Base-by-base conservation (phyloP, 2,888 invertebrate species). In the Cephalotes varians region DNA sequence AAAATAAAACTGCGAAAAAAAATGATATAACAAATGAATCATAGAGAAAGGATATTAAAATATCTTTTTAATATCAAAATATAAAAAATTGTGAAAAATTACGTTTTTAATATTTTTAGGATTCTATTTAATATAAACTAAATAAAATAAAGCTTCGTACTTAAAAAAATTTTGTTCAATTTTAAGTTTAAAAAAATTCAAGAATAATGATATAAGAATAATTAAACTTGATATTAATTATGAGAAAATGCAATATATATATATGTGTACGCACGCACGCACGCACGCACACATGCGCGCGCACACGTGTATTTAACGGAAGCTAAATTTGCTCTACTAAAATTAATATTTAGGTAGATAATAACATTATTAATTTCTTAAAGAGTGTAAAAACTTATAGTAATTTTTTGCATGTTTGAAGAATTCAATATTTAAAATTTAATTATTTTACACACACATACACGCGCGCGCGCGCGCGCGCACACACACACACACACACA, bases 141-240 rank as follows among this genome's bases (percentile, higher is more conserved):
- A 34, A 49, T 49, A 65, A 65, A 25, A 25, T 25, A 31, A 67
- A 15, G n/a, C 0, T 47, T 67, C 0, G n/a, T 31, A 49, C 7
- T 31, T 69, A 10, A 21, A 49, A 15, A 2, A 31, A 4, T 31
- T 49, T 34, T 12, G n/a, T 34, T 1, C 12, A 2, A 47, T 49
- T 67, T 67, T 12, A 64, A 64, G n/a, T 67, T 67, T 15, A 21
- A 67, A 31, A 2, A 12, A 49, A 49, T 49, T 40, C 15, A 49
- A 34, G 5, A 9, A n/a, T 6, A 5, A n/a, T 31, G 12, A 65
- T 44, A 44, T 65, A 28, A 65, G 6, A 67, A 47, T 7, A 69
- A 12, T 0, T 67, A 12, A 67, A 31, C 1, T 49, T 49, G 7
- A 67, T n/a, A n/a, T n/a, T n/a, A n/a, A n/a, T n/a, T n/a, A n/a